Base-by-base conservation (phyloP, 2,797 vertebrate genomes). In the Peromyscus melanophrys region DNA sequence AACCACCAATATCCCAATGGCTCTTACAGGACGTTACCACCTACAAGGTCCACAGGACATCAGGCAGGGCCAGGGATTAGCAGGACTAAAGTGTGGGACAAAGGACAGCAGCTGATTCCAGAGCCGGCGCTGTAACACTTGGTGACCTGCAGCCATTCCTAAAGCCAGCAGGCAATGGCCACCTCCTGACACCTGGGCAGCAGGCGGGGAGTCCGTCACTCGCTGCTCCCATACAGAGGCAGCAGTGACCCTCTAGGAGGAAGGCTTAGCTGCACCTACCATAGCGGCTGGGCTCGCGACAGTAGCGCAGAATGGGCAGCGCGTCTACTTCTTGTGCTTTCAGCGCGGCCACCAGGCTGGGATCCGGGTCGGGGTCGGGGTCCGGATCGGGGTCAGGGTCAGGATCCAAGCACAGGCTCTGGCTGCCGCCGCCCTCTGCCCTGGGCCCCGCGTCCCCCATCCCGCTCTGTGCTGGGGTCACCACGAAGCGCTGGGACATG, bases 251-350 rank as follows among this genome's bases (percentile, higher is more conserved):
- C 19, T n/a, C 43, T 27, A n/a, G 76, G 61, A 88, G 69, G 87
- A 76, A 7, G 37, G 37, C 73, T 43, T 34, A 34, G 73, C 71
- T 40, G 57, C 90, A 81, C 97, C 84, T 97, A 98, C 98, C 98
- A 34, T 97, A 97, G 92, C 97, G 97, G 90, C 94, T 96, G 4
- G 98, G 98, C 94, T 98, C 98, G 0, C 97, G 97, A 90, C 97
- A 97, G 92, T 98, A 98, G 94, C 85, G 96, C 93, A 98, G 92
- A 55, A 98, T 98, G 84, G 98, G 98, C 73, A 98, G 93, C 67
- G 97, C 94, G 82, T 97, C 98, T 63, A 19, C 88, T 16, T 14
- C 13, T 57, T 49, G 90, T 25, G 75, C 31, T 57, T 71, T 78
- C 0, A 49, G 92, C 29, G 13, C n/a, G 11, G 55, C 65, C 0